Base-by-base conservation (phyloP, 2,888 invertebrate genomes). In the Nebria salina region DNA sequence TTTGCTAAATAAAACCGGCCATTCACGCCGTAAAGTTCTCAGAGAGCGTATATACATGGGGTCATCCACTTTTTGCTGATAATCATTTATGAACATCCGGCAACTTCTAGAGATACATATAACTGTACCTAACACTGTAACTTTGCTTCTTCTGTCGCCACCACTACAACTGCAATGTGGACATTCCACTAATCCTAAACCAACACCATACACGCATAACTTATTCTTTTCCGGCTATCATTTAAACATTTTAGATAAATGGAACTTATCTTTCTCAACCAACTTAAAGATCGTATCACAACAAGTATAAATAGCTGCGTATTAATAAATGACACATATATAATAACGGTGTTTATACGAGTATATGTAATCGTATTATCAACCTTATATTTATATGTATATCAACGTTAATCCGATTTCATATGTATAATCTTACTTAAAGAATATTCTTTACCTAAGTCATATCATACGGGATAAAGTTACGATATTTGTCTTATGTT, bases 41-140 rank as follows among this genome's bases (percentile, higher is more conserved):
- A 77, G 65, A 54, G n/a, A 72, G 26, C 25, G 34, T 66, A 66
- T 25, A 25, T 43, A 66, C 70, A 25, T 43, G 75, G 83, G 84
- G 84, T 84, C 84, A 84, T 84, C 83, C 83, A 84, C 84, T 83
- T 83, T 83, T 83, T 81, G 82, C 82, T 77, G 83, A 83, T 83
- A 83, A 83, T 82, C 82, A 80, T 83, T 82, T 83, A 78, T 82
- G 82, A 82, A 83, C 84, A 83, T 84, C 83, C 83, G 83, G 82
- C 83, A 82, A 83, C 82, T 83, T 75, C 68, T 54, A 75, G 72
- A 80, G 80, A 80, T 75, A 70, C 34, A 80, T 54, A 79, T 80
- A 80, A 80, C 80, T 80, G 80, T 80, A 80, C 75, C 75, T 65
- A 72, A 70, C 78, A 75, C 75, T 75, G 75, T 72, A 64, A 68